phyloP scores from a whole-genome alignment of 2,888 invertebrate species.

The Empis stercorea region DNA sequence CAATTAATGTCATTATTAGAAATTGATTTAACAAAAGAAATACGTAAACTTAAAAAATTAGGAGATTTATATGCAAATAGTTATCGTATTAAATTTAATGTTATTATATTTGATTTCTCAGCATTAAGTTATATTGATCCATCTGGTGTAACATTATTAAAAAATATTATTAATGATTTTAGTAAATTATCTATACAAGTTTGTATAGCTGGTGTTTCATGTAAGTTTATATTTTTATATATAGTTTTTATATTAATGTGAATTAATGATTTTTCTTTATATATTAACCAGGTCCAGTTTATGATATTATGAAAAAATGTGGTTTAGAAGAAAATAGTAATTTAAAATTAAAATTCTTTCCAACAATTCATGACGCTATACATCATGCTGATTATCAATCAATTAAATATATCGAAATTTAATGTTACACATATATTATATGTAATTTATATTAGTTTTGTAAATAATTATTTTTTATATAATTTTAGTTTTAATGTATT shows the following conservation, averaged over 20 bases:
- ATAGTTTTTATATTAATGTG: neutral
- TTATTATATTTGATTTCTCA: slow-evolving; percentile 43
- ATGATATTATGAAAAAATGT: slow-evolving; percentile 31
- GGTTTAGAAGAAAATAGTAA: slow-evolving; percentile 24
- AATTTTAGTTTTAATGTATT: too few relatives aligned
- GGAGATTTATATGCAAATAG: slow-evolving; percentile 3
- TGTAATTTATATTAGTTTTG: too few relatives aligned
- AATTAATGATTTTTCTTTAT: neutral
- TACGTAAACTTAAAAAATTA: slow-evolving; percentile 1
- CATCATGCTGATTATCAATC: slow-evolving; percentile 7
- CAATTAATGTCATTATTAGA: slow-evolving; percentile 10
- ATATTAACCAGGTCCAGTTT: slow-evolving; percentile 22
- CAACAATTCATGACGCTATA: slow-evolving; percentile 18
- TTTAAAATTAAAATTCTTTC: slow-evolving; percentile 24
- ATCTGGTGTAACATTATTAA: slow-evolving; percentile 40
- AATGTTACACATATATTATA: too few relatives aligned
- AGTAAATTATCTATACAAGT: slow-evolving; percentile 38
- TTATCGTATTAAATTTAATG: slow-evolving; percentile 15
- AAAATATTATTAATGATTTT: slow-evolving; percentile 37
- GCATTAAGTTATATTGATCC: slow-evolving; percentile 46
- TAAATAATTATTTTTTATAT: too few relatives aligned
- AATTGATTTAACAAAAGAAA: slow-evolving; percentile 14
- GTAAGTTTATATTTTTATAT: slow-evolving; percentile 17
- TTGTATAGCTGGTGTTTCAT: slow-evolving; percentile 38
- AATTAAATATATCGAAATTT: neutral